These are phyloP conservation scores for Teinopalpus imperialis DNA, from an alignment of 2,888 invertebrate species.

Conservation along the genomic window DNA sequence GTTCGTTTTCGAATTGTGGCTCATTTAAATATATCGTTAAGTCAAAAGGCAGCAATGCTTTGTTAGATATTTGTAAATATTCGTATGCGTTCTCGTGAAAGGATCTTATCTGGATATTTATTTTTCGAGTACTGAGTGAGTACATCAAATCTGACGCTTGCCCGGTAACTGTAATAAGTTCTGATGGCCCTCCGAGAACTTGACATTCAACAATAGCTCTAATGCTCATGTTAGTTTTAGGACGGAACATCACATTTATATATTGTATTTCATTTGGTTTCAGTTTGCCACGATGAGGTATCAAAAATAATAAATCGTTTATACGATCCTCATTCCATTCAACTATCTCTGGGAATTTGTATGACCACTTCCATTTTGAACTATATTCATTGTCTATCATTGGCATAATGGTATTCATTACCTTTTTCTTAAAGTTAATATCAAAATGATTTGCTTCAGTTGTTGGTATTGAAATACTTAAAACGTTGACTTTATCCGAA, in stretches of 20 bases:
- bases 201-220: slow-evolving; percentile 74
- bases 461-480: slow-evolving; percentile 23
- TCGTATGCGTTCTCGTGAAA: slow-evolving; percentile 65
- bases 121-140: slow-evolving; percentile 59
- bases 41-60: slow-evolving; percentile 67
- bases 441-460: slow-evolving; percentile 33
- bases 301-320: slow-evolving; percentile 64
- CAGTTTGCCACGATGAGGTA: slow-evolving; percentile 73
- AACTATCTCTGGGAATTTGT: slow-evolving; percentile 49
- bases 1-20: slow-evolving; percentile 49
- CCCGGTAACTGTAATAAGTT: slow-evolving; percentile 72
- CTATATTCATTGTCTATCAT: slow-evolving; percentile 53
- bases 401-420: slow-evolving; percentile 52
- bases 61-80: slow-evolving; percentile 68
- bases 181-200: slow-evolving; percentile 80
- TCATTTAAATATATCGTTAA: slow-evolving; percentile 64
- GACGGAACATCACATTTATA: slow-evolving; percentile 72
- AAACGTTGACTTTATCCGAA: slow-evolving; percentile 5
- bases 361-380: slow-evolving; percentile 53
- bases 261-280: slow-evolving; percentile 75
- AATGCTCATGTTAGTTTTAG: slow-evolving; percentile 63
- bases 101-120: slow-evolving; percentile 71
- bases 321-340: slow-evolving; percentile 41
- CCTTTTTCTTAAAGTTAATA: slow-evolving; percentile 36
- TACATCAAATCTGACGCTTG: slow-evolving; percentile 77